Conservation (phyloP, 2,113 vertebrate species). For the Scalopus aquaticus region DNA sequence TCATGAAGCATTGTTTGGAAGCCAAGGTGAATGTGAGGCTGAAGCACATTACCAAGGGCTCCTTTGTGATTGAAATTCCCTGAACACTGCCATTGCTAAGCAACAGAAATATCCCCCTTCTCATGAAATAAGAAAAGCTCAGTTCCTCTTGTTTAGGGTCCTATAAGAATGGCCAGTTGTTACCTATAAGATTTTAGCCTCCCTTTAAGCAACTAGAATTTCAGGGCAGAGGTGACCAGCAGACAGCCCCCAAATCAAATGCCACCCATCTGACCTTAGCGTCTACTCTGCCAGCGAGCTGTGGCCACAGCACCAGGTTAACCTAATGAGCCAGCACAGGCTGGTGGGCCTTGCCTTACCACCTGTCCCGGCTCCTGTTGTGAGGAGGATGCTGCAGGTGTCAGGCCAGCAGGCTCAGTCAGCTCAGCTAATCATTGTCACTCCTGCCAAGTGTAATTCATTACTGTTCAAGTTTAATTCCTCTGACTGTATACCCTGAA, state of each 20-base stretch:
- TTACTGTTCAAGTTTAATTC: conserved; percentile 4
- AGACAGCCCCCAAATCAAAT: conserved; percentile 7
- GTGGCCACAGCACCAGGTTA: neutral
- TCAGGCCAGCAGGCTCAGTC: neutral
- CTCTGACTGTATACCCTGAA: neutral
- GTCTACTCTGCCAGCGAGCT: neutral
- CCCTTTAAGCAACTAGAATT: neutral
- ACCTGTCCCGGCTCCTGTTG: neutral
- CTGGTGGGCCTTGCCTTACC: neutral
- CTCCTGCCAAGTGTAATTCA: conserved; percentile 9
- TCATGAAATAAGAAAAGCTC: neutral
- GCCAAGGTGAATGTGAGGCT: neutral
- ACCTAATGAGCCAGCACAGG: neutral
- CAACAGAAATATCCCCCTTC: neutral
- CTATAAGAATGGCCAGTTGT: neutral
- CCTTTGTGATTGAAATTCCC: neutral
- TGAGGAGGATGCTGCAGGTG: neutral
- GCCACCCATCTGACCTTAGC: neutral
- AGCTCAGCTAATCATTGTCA: neutral
- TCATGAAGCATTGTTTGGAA: neutral
- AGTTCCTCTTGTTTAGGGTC: neutral
- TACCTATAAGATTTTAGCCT: neutral
- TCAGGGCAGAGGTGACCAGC: neutral
- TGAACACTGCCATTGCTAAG: neutral
- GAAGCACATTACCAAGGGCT: too few species aligned